Conservation (phyloP, 2,888 invertebrate species). For the Cantharis nigra region DNA sequence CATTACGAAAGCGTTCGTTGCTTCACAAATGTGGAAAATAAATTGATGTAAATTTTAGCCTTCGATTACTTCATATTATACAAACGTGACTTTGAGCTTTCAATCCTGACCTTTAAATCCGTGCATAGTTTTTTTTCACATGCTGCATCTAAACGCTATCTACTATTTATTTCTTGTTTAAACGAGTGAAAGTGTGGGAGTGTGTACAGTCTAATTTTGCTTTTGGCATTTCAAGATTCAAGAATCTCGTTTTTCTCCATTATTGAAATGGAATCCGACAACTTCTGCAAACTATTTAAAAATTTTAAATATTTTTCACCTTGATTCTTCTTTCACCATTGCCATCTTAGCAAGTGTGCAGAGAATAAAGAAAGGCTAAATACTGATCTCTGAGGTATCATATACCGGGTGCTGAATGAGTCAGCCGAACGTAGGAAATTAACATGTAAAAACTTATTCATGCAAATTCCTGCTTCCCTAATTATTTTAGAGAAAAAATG, state of each 20-base stretch:
- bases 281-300: neutral
- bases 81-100: conserved; percentile 1
- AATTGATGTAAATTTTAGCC: neutral
- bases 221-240: neutral
- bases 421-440: too few species aligned
- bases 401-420: too few species aligned
- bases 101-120: conserved; percentile 1
- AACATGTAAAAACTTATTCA: too few species aligned
- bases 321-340: neutral
- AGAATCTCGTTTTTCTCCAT: neutral
- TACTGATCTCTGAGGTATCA: too few species aligned
- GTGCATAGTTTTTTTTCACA: conserved; percentile 2
- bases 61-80: neutral
- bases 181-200: conserved; percentile 27
- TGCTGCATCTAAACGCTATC: conserved; percentile 8
- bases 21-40: neutral
- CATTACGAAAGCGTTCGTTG: neutral
- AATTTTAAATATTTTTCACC: neutral
- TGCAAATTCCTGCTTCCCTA: too few species aligned
- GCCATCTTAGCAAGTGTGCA: too few species aligned
- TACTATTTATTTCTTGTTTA: conserved; percentile 11
- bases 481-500: too few species aligned
- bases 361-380: too few species aligned
- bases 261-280: neutral
- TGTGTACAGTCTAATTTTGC: conserved; percentile 1